phyloP scores from a whole-genome alignment of 92 coral and sea anemone genomes.

The Pocillopora meandrina region DNA sequence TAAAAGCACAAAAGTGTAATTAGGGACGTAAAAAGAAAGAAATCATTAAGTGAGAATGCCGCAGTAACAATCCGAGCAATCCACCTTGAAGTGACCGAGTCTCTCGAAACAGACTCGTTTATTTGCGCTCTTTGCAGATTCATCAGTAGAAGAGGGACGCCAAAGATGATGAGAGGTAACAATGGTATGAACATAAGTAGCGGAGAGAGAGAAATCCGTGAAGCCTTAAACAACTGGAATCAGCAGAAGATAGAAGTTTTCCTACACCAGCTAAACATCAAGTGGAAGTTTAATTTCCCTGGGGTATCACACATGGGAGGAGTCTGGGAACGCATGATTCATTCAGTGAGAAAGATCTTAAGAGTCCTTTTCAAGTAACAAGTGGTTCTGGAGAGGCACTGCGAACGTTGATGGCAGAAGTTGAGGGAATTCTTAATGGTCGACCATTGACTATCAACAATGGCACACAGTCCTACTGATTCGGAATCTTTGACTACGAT shows the following conservation, averaged over 20 bases:
- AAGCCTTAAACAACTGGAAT: slow-evolving; percentile 24
- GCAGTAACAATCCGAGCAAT: slow-evolving; percentile 11
- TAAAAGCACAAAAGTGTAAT: too few relatives aligned
- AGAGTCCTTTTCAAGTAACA: background rate
- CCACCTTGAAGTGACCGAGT: slow-evolving; percentile 44
- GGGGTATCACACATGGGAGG: slow-evolving; percentile 49
- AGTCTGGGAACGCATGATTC: slow-evolving; percentile 40
- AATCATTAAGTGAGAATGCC: too few relatives aligned
- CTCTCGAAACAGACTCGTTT: slow-evolving; percentile 41
- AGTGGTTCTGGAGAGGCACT: slow-evolving; percentile 27
- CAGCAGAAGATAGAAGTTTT: background rate
- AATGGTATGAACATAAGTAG: background rate
- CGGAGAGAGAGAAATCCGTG: slow-evolving; percentile 31
- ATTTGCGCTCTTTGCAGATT: slow-evolving; percentile 40
- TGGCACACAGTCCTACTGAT: slow-evolving; percentile 30
- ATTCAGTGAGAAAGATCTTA: slow-evolving; percentile 24
- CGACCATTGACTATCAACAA: background rate
- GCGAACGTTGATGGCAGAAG: slow-evolving; percentile 41
- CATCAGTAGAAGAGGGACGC: slow-evolving; percentile 32
- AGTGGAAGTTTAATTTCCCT: slow-evolving; percentile 38
- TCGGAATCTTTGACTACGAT: slow-evolving; percentile 40
- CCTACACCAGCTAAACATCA: slow-evolving; percentile 23
- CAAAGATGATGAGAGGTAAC: slow-evolving; percentile 35
- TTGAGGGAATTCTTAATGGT: slow-evolving; percentile 30
- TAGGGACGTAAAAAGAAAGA: too few relatives aligned